phyloP scores from a whole-genome alignment of 2,888 invertebrate genomes.

The Atethmia centrago region DNA sequence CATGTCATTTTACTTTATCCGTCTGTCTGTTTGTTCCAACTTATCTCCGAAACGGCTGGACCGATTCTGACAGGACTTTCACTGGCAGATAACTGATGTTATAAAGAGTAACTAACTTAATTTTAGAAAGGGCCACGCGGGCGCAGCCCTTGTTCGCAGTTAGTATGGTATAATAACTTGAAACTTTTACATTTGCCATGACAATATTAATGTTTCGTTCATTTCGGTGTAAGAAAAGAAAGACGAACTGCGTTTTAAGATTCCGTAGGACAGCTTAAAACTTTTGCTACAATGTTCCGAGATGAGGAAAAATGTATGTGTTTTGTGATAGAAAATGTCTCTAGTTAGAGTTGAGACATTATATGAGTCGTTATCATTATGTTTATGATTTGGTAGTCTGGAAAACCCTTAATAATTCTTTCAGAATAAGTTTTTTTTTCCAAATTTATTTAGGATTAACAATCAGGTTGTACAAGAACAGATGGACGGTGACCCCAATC shows the following conservation, averaged over 20 bases:
- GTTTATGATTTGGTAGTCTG: neutral
- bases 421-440: too few relatives aligned
- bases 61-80: too few relatives aligned
- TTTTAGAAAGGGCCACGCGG: too few relatives aligned
- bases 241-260: slow-evolving; percentile 62
- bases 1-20: too few relatives aligned
- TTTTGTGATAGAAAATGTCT: slow-evolving; percentile 47
- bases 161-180: neutral
- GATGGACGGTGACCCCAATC: too few relatives aligned
- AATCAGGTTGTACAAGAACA: too few relatives aligned
- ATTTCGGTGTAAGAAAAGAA: slow-evolving; percentile 53
- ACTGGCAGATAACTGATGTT: too few relatives aligned
- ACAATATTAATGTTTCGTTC: neutral
- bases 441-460: too few relatives aligned
- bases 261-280: slow-evolving; percentile 66
- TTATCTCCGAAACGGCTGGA: too few relatives aligned
- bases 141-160: too few relatives aligned
- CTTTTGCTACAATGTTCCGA: slow-evolving; percentile 61
- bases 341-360: slow-evolving; percentile 38
- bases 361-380: neutral
- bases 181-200: neutral
- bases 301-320: slow-evolving; percentile 63
- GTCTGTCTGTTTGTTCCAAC: too few relatives aligned
- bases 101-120: too few relatives aligned
- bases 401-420: neutral